Percentiles rank a stretch among this genome's conserved stretches.
These are phyloP conservation scores for Rhamphomyia laevipes DNA, from an alignment of 2,888 invertebrate species.

Conservation along the genomic window DNA sequence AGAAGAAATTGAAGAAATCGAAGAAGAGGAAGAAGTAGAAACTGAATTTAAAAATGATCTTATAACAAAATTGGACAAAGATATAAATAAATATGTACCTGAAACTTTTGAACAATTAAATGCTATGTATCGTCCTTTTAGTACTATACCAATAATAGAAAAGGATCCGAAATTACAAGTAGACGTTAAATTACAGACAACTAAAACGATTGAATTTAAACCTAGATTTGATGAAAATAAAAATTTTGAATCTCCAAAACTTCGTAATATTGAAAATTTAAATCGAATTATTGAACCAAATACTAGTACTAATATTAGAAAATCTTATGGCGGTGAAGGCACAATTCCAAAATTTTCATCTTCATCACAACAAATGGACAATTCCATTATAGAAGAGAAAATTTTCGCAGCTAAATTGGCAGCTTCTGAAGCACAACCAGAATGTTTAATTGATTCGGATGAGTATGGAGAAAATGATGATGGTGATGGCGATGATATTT, in stretches of 20 bases:
- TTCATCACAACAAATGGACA: background rate
- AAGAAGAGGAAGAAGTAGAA: conserved; percentile 17
- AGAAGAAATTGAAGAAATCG: conserved; percentile 26
- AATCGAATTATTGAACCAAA: too few species aligned
- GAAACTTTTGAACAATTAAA: conserved; percentile 33
- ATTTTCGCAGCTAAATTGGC: too few species aligned
- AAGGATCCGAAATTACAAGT: conserved; percentile 19
- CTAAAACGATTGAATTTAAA: too few species aligned
- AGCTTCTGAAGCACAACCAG: background rate
- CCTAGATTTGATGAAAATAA: too few species aligned
- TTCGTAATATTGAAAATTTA: too few species aligned
- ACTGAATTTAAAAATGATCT: conserved; percentile 16
- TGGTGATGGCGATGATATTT: conserved; percentile 17
- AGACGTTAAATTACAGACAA: background rate
- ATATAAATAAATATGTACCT: conserved; percentile 26
- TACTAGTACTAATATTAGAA: too few species aligned
- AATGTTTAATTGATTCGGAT: background rate
- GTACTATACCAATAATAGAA: conserved; percentile 21
- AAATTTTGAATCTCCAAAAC: too few species aligned
- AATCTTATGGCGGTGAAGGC: too few species aligned
- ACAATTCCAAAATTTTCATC: too few species aligned
- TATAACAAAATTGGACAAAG: conserved; percentile 19
- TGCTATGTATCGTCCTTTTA: conserved; percentile 25
- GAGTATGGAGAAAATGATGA: conserved; percentile 12
- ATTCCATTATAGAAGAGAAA: background rate